Base-by-base conservation (phyloP, 2,888 invertebrate genomes). In the Pycnomerus fuliginosus region DNA sequence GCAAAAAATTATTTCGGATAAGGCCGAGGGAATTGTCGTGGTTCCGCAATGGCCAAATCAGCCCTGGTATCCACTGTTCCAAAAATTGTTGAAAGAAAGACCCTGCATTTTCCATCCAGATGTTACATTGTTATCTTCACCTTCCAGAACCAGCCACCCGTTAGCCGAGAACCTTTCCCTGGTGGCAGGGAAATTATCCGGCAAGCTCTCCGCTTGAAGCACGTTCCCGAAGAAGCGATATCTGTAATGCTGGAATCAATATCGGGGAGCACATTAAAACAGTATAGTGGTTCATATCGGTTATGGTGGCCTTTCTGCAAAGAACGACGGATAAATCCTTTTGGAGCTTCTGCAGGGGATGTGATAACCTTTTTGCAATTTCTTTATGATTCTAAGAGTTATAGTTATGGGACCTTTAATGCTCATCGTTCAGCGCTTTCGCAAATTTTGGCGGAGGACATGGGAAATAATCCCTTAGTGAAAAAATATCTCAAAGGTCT, bases 41-140 rank as follows among this genome's bases (percentile, higher is more conserved):
- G 60, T 61, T 4, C 64, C 60, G 8, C 16, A 41, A 5, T 66
- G 55, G 61, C 48, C 50, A 24, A 43, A 46, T 2, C 62, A 64
- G 38, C n/a, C n/a, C n/a, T n/a, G n/a, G n/a, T n/a, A n/a, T n/a
- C n/a, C n/a, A n/a, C n/a, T n/a, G n/a, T n/a, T 60, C 32, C 15
- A 27, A 11, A 37, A 30, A 24, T 12, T 42, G 10, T 17, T 34
- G 31, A 22, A 25, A 8, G 4, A 11, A 16, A 12, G 48, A 14
- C 37, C 44, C 8, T 33, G 61, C 8, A 14, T 53, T 13, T 53
- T 65, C 15, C 4, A 40, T 15, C 60, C 61, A 8, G 24, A 34
- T 15, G 29, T 11, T 24, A 41, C 54, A 15, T 42, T 64, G 16
- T 27, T 64, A 23, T 34, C 46, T 20, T 60, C 55, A 17, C 56